These are phyloP conservation scores for Calyptomena viridis DNA, from an alignment of 2,113 vertebrate genomes.

Conservation along the genomic window DNA sequence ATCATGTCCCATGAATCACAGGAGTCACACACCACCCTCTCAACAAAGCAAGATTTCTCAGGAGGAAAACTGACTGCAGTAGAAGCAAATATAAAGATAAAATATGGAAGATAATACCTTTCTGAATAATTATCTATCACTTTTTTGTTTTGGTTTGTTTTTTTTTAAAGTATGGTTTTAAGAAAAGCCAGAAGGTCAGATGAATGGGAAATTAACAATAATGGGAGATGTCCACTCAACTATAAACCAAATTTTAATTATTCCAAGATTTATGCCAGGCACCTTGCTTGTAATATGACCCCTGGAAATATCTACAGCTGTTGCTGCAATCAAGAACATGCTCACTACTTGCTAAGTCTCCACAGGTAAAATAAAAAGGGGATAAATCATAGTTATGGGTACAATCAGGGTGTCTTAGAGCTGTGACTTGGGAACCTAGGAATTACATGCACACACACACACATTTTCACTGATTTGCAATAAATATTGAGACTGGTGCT, in stretches of 20 bases:
- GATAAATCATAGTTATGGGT: slow-evolving; percentile 48
- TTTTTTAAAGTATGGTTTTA: neutral
- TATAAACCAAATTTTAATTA: slow-evolving; percentile 66
- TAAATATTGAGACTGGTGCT: neutral
- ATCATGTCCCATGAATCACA: neutral
- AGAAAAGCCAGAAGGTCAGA: neutral
- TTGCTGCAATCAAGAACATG: slow-evolving; percentile 44
- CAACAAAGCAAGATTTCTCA: neutral
- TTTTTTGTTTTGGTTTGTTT: neutral
- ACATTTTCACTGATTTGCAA: neutral
- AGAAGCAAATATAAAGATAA: slow-evolving; percentile 1
- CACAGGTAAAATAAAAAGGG: slow-evolving; percentile 29
- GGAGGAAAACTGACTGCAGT: neutral
- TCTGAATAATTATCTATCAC: neutral
- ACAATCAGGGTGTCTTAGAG: neutral
- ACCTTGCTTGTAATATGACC: slow-evolving; percentile 50
- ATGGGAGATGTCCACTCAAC: slow-evolving; percentile 11
- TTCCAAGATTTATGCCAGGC: slow-evolving; percentile 50
- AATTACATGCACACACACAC: neutral
- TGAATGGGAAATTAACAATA: slow-evolving; percentile 33
- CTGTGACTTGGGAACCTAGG: neutral
- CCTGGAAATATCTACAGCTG: slow-evolving; percentile 59
- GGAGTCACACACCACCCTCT: neutral
- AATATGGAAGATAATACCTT: neutral
- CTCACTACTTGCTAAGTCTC: slow-evolving; percentile 12